Evolutionary conservation across 2,888 invertebrate species (phyloP).

Genomic region (Diachrysia chrysitis): DNA sequence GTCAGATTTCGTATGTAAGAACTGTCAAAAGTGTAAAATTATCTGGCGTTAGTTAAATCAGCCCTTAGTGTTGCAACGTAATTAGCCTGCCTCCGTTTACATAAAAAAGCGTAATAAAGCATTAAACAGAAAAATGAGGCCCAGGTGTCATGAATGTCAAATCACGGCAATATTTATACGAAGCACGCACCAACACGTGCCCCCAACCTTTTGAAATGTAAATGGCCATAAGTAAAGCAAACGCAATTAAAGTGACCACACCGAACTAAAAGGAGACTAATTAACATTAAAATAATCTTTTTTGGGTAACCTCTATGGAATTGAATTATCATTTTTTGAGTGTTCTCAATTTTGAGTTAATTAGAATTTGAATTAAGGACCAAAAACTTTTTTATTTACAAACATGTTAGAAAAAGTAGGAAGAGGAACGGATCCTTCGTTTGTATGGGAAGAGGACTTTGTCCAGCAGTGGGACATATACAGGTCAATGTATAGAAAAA

Average conservation of each 20-base stretch:
- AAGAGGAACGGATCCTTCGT: too few relatives aligned
- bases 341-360: conserved; percentile 19
- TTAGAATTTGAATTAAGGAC: conserved; percentile 18
- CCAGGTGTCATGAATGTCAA: conserved; percentile 43
- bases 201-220: conserved; percentile 53
- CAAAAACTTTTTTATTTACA: background rate
- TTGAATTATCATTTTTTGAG: conserved; percentile 27
- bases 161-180: conserved; percentile 33
- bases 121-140: conserved; percentile 17
- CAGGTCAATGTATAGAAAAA: too few relatives aligned
- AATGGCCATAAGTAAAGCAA: conserved; percentile 46
- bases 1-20: too few relatives aligned
- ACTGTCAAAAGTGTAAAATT: too few relatives aligned
- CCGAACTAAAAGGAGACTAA: conserved; percentile 32
- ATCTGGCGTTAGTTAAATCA: too few relatives aligned
- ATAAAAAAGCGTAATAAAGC: conserved; percentile 2
- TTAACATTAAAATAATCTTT: conserved; percentile 50
- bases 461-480: too few relatives aligned
- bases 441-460: too few relatives aligned
- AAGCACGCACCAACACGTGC: conserved; percentile 31
- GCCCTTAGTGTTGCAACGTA: too few relatives aligned
- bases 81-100: background rate
- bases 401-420: background rate
- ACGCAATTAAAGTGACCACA: conserved; percentile 52
- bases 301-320: conserved; percentile 28